These are phyloP conservation scores for Oasisia sp. DNA, from an alignment of 2,888 invertebrate genomes.

Conservation along the genomic window DNA sequence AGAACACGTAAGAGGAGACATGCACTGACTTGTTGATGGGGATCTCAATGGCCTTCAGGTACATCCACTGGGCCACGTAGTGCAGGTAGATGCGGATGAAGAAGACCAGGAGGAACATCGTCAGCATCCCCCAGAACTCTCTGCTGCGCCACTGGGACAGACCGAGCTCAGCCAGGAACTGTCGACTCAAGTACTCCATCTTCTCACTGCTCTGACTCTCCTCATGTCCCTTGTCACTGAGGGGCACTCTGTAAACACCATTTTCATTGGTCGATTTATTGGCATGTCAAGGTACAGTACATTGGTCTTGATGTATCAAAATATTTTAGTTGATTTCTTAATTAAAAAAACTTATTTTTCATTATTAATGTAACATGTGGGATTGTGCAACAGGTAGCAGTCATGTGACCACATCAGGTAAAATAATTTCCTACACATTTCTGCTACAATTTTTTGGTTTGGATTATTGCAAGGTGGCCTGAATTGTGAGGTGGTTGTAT, in stretches of 20 bases:
- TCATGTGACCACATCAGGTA: no score
- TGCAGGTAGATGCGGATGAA: conserved; percentile 60
- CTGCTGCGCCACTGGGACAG: conserved; percentile 61
- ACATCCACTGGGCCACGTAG: conserved; percentile 62
- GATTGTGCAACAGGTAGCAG: no score
- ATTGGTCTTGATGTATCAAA: no score
- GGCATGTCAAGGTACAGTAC: no score
- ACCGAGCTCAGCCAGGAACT: conserved; percentile 60
- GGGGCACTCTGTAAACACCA: conserved; percentile 46
- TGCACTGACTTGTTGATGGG: conserved; percentile 61
- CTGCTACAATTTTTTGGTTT: no score
- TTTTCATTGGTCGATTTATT: background rate
- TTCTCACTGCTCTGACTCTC: conserved; percentile 50
- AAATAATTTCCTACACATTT: no score
- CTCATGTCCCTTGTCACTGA: conserved; percentile 53
- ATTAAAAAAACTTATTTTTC: no score
- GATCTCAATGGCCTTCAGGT: conserved; percentile 53
- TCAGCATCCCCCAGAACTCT: conserved; percentile 63
- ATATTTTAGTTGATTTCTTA: no score
- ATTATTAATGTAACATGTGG: no score
- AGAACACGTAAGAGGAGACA: background rate
- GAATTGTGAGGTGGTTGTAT: no score
- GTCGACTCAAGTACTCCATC: conserved; percentile 55
- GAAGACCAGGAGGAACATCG: conserved; percentile 58
- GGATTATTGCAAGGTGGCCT: no score